Evolutionary conservation across 2,888 invertebrate genomes (phyloP), one percentile per base, ranked within the genome.

Genomic region (Drosophila helvetica): DNA sequence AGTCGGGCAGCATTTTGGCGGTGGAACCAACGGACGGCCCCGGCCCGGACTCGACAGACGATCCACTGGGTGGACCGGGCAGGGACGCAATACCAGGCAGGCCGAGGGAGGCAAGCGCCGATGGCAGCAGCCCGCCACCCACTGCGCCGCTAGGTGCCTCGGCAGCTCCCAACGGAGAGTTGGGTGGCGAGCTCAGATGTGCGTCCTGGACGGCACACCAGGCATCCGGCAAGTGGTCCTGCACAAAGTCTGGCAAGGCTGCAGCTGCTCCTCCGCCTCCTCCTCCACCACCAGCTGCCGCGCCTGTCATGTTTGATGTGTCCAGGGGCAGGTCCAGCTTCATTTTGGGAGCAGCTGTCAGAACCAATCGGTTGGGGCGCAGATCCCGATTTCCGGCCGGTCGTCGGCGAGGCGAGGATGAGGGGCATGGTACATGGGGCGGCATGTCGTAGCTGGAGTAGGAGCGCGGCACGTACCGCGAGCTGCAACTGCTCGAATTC

Each of bases 171-270:
- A 90, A 71, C 0, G 91, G 90, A 0, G 92, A 92, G 48, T 90
- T 91, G 3, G 90, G 90, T 8, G 91, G 90, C 30, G 92, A 91
- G 51, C 87, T 89, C 1, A 88, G 81, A 65, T 90, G 90, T 77
- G 90, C 88, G n/a, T 90, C 91, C 66, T 90, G 90, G 27, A 81
- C 51, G 10, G 45, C 74, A 74, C 91, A 90, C 90, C 91, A 92
- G 83, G 96, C 96, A 45, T 97, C 95, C 79, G 96, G 94, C 91
- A 97, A 94, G 92, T 97, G 97, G 92, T 97, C 97, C 90, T 97
- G 97, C 57, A 97, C 97, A 92, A 97, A 97, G 91, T 97, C 97
- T 0, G 97, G 97, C 77, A 96, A 90, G 9, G 95, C 91, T 4
- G 89, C 85, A 10, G 90, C 90, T 1, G 88, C 86, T 4, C 69